A percentile compares a stretch with the other conserved stretches of the same genome.
Conservation (phyloP, 2,797 vertebrate species). For the Anguilla marmorata region DNA sequence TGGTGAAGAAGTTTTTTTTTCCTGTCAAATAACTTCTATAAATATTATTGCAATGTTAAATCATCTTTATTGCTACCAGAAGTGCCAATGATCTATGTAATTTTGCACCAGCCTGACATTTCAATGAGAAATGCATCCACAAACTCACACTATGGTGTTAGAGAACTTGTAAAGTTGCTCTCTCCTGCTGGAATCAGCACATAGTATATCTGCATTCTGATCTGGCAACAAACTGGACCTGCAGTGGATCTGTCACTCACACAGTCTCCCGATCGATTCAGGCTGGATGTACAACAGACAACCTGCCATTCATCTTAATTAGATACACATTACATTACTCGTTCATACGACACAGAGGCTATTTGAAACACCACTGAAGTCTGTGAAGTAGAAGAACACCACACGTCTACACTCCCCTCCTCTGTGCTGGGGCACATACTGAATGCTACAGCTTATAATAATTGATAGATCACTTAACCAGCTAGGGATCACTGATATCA, state of each 20-base stretch:
- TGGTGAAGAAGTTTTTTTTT: background rate
- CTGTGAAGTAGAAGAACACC: background rate
- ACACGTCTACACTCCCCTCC: background rate
- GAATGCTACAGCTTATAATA: background rate
- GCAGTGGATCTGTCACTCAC: slow-evolving; percentile 7
- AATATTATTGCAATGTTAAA: background rate
- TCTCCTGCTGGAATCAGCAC: background rate
- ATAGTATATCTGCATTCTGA: background rate
- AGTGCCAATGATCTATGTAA: background rate
- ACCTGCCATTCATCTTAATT: slow-evolving; percentile 24
- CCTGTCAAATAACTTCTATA: background rate
- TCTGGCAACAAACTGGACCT: background rate
- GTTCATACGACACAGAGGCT: background rate
- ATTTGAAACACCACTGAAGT: background rate
- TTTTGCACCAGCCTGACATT: background rate
- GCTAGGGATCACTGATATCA: background rate
- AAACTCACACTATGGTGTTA: background rate
- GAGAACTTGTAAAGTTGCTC: slow-evolving; percentile 4
- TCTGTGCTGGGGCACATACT: background rate
- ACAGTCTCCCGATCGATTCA: slow-evolving; percentile 5
- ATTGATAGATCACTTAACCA: background rate
- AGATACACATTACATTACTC: background rate
- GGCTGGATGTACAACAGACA: background rate
- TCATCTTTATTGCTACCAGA: background rate
- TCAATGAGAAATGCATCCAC: background rate